Percentiles rank a stretch among this genome's conserved stretches.
Conservation (phyloP, 2,888 invertebrate species). For the Ctena decussata region DNA sequence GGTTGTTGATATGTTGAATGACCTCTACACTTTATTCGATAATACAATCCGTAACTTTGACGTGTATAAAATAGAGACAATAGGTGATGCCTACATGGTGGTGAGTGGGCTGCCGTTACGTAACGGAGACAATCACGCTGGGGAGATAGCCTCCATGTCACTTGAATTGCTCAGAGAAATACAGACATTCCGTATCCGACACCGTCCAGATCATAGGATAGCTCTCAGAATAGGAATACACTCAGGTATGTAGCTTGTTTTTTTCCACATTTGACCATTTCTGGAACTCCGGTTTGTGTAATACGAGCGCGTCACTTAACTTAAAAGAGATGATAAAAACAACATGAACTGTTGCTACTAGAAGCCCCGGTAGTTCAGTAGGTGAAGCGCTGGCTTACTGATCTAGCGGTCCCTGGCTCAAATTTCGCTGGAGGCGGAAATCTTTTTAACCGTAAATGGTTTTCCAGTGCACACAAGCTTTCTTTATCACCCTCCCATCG, state of each 20-base stretch:
- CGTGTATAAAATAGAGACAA: conserved; percentile 95
- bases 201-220: conserved; percentile 81
- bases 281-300: no score
- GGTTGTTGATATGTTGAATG: conserved; percentile 72
- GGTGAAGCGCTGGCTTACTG: no score
- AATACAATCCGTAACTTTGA: conserved; percentile 98
- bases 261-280: no score
- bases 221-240: conserved; percentile 85
- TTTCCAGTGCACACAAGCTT: no score
- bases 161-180: conserved; percentile 83
- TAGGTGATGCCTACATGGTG: conserved; percentile 86
- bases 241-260: conserved; percentile 84
- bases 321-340: no score
- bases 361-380: no score
- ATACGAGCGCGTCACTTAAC: no score
- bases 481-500: no score
- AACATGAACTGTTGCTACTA: no score
- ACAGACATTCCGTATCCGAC: conserved; percentile 81
- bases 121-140: conserved; percentile 85
- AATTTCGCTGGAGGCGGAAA: no score
- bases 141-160: conserved; percentile 87
- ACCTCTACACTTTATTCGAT: conserved; percentile 98
- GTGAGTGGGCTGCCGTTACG: conserved; percentile 85
- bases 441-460: no score
- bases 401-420: no score